These are phyloP conservation scores for Exocentrus adspersus DNA, from an alignment of 2,888 invertebrate species.

Conservation along the genomic window DNA sequence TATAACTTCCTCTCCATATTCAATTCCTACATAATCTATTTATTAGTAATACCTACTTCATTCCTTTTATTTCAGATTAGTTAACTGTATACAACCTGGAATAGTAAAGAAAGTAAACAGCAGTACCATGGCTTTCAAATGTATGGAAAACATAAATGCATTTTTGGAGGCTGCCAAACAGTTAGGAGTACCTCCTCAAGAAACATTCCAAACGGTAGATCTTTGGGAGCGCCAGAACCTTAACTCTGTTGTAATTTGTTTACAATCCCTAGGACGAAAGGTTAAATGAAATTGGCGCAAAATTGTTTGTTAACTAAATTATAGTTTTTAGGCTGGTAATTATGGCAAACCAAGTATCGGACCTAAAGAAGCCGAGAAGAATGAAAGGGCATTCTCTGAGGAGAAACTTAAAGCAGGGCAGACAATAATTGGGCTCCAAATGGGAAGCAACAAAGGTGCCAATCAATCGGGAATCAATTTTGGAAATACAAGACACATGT, in stretches of 20 bases:
- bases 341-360: constrained; percentile 91
- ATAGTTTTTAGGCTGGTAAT: constrained; percentile 72
- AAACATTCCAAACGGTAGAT: constrained; percentile 97
- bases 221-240: constrained; percentile 97
- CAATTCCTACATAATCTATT: too few relatives aligned
- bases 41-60: too few relatives aligned
- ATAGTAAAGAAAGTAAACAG: constrained; percentile 92
- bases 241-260: constrained; percentile 93
- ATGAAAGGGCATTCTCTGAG: constrained; percentile 91
- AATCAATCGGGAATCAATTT: constrained; percentile 96
- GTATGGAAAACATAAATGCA: constrained; percentile 98
- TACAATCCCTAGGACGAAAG: constrained; percentile 95
- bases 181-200: constrained; percentile 92
- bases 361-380: constrained; percentile 96
- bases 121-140: constrained; percentile 90
- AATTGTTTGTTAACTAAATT: neutral
- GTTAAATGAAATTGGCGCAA: constrained; percentile 63
- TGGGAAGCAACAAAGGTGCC: constrained; percentile 98
- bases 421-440: constrained; percentile 92
- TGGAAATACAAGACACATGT: constrained; percentile 98
- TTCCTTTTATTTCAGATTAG: constrained; percentile 78
- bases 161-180: constrained; percentile 86
- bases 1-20: too few relatives aligned
- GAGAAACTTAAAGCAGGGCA: constrained; percentile 95
- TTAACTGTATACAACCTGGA: constrained; percentile 85